Evolutionary conservation across 2,113 vertebrate species (phyloP).

Genomic region (Siniperca knerii): DNA sequence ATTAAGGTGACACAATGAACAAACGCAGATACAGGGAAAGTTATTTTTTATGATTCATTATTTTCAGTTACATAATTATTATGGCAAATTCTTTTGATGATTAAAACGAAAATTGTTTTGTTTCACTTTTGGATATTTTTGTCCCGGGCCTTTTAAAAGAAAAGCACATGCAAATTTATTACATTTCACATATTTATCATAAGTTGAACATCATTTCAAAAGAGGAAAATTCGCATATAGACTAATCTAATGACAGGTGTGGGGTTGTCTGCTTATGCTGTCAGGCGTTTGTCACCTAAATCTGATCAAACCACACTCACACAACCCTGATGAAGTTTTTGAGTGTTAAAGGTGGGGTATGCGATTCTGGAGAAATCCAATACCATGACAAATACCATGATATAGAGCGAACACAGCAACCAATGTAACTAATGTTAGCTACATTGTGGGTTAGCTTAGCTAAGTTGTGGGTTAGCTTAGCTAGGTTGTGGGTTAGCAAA

Average conservation of each 20-base stretch:
- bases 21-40: background rate
- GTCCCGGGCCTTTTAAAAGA: background rate
- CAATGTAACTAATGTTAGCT: too few species aligned
- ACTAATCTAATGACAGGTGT: background rate
- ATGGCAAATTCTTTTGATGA: background rate
- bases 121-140: background rate
- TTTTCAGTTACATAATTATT: background rate
- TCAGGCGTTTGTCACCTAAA: background rate
- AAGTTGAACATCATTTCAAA: background rate
- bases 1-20: background rate
- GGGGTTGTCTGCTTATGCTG: background rate
- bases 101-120: background rate
- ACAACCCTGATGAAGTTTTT: too few species aligned
- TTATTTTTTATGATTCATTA: background rate
- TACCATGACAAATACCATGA: too few species aligned
- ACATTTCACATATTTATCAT: background rate
- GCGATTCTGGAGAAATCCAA: too few species aligned
- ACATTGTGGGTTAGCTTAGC: too few species aligned
- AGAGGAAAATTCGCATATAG: background rate
- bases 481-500: too few species aligned
- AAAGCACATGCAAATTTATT: background rate
- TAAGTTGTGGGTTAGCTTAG: too few species aligned
- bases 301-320: background rate
- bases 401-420: too few species aligned
- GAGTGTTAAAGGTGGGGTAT: too few species aligned